These are phyloP conservation scores for Brienomyrus longianalis DNA, from an alignment of 2,113 vertebrate genomes.

Conservation along the genomic window DNA sequence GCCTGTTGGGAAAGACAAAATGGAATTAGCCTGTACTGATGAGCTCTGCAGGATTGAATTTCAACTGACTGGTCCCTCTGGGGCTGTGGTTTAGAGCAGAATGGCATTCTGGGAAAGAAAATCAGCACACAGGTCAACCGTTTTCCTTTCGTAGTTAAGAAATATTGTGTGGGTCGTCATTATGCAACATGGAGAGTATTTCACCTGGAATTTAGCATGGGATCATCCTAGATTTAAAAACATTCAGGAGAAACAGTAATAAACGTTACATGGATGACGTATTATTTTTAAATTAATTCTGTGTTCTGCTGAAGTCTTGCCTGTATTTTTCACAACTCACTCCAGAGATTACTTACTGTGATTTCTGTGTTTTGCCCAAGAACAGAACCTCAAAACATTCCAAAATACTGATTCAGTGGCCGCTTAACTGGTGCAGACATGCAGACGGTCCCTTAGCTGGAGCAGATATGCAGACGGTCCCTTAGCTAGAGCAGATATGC, in stretches of 20 bases:
- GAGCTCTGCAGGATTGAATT: neutral
- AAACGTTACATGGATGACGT: neutral
- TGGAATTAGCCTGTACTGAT: neutral
- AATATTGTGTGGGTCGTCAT: neutral
- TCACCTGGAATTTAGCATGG: neutral
- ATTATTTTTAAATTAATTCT: neutral
- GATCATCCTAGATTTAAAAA: neutral
- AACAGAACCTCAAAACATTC: neutral
- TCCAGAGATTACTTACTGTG: neutral
- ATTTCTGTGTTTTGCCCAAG: neutral
- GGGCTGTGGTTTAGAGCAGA: neutral
- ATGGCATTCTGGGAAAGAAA: neutral
- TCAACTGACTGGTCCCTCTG: neutral
- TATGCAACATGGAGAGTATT: neutral
- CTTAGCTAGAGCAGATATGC: too few species aligned
- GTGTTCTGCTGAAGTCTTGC: neutral
- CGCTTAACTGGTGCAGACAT: too few species aligned
- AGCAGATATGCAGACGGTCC: too few species aligned
- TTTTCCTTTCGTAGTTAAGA: neutral
- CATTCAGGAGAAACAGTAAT: neutral
- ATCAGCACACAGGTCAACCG: neutral
- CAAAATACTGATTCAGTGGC: neutral
- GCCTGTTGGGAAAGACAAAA: neutral
- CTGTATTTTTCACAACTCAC: neutral
- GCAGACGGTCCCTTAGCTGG: too few species aligned